A percentile compares a stretch with the other conserved stretches of the same genome.
Conservation (phyloP, 92 coral and sea anemone species). For the Bergia puertoricense region DNA sequence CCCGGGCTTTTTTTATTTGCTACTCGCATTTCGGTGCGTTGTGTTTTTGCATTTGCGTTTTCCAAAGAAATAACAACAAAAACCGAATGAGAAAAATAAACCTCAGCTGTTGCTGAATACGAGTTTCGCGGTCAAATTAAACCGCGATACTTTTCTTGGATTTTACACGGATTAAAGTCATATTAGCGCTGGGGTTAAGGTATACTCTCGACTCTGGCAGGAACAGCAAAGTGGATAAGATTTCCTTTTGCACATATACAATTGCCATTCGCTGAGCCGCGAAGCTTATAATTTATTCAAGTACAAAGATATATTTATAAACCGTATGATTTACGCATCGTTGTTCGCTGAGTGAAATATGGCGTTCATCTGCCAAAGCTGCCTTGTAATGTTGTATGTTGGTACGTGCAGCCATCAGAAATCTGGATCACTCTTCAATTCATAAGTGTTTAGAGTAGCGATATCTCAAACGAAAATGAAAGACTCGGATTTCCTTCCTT, state of each 20-base stretch:
- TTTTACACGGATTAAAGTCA: conserved; percentile 21
- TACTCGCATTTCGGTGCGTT: conserved; percentile 18
- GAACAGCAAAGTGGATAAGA: conserved; percentile 35
- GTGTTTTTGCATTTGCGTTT: conserved; percentile 19
- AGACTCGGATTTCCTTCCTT: conserved; percentile 19
- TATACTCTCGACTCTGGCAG: conserved; percentile 21
- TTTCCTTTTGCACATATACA: conserved; percentile 21
- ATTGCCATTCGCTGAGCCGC: conserved; percentile 2
- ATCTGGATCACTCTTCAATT: not conserved
- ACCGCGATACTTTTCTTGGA: conserved; percentile 10
- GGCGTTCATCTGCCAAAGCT: not conserved
- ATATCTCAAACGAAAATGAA: not conserved
- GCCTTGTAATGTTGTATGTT: not conserved
- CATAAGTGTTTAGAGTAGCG: not conserved
- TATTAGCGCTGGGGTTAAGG: conserved; percentile 19
- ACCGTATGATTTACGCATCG: not conserved
- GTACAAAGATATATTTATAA: not conserved
- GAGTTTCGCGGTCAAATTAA: not conserved
- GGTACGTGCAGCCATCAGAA: not conserved
- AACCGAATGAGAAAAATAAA: conserved; percentile 22
- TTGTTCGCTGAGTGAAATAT: not conserved
- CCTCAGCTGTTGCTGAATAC: conserved; percentile 28
- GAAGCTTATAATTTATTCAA: conserved; percentile 25
- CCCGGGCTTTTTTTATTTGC: conserved; percentile 7
- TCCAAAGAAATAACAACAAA: conserved; percentile 36